Evolutionary conservation across 1,140 invertebrate species (phyloP).

Genomic region (Adoxophyes honmai): DNA sequence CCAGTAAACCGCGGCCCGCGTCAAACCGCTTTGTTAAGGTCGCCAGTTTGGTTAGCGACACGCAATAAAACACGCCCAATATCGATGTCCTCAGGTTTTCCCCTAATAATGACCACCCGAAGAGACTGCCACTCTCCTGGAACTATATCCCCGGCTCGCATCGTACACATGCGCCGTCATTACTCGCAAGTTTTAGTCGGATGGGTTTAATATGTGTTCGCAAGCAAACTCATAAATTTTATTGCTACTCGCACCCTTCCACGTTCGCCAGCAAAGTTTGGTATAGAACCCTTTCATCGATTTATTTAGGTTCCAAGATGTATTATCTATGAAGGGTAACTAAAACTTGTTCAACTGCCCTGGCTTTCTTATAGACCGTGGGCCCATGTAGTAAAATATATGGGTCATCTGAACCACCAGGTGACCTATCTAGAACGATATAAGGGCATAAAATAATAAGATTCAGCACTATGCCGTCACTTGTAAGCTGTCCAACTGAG

Average conservation of each 20-base stretch:
- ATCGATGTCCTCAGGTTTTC: neutral
- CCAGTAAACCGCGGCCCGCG: conserved; percentile 20
- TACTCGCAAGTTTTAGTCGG: conserved; percentile 7
- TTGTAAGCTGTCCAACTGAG: too few relatives aligned
- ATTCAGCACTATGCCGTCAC: too few relatives aligned
- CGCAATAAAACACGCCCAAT: conserved; percentile 20
- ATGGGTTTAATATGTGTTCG: conserved; percentile 17
- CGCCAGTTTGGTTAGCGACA: conserved; percentile 21
- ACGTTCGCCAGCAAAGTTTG: conserved; percentile 14
- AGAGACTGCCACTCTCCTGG: too few relatives aligned
- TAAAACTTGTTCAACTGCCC: neutral
- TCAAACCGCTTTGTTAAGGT: conserved; percentile 24
- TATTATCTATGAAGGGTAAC: conserved; percentile 1
- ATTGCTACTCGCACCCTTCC: conserved; percentile 14
- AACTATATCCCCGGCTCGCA: neutral
- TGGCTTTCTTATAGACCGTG: too few relatives aligned
- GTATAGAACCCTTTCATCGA: conserved; percentile 17
- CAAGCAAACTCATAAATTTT: conserved; percentile 16
- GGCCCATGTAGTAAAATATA: too few relatives aligned
- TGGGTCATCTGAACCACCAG: too few relatives aligned
- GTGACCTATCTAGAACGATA: too few relatives aligned
- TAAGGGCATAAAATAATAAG: too few relatives aligned
- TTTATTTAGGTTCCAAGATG: conserved; percentile 2
- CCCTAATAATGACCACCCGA: neutral
- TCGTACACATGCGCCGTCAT: neutral